phyloP scores from a whole-genome alignment of 2,113 vertebrate genomes.

The Nipponia nippon region DNA sequence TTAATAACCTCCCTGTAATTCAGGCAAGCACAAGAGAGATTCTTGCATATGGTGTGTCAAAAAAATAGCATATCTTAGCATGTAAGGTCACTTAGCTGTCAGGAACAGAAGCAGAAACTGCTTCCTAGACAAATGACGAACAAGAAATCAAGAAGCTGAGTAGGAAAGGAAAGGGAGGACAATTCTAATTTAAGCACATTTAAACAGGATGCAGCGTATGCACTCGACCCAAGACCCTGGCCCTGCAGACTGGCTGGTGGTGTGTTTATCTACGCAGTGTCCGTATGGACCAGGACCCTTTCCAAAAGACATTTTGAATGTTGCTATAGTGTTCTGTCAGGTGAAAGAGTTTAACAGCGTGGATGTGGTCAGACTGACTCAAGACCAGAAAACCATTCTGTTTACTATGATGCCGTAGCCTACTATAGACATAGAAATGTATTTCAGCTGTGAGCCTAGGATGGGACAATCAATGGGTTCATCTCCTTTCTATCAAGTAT shows the following conservation, averaged over 20 bases:
- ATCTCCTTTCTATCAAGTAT: background rate
- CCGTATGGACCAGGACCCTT: background rate
- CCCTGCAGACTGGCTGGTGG: background rate
- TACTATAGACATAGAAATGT: fast-evolving
- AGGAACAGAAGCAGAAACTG: constrained; percentile 1
- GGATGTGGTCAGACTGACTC: background rate
- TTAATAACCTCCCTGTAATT: background rate
- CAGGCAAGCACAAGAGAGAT: background rate
- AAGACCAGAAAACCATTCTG: background rate
- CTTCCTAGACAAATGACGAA: background rate
- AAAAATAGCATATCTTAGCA: background rate
- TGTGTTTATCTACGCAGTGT: background rate
- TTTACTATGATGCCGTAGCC: fast-evolving
- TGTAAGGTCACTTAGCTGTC: background rate
- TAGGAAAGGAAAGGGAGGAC: background rate
- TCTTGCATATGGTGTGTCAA: constrained; percentile 5
- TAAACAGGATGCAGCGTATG: background rate
- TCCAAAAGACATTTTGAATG: background rate
- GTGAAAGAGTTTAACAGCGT: background rate
- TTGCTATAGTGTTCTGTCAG: background rate
- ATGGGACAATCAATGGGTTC: background rate
- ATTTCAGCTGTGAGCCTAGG: background rate
- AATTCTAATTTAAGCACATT: background rate
- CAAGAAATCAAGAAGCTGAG: background rate
- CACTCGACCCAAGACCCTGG: background rate